Evolutionary conservation across 92 coral and sea anemone species (phyloP).

Genomic region (Paramuricea clavata): DNA sequence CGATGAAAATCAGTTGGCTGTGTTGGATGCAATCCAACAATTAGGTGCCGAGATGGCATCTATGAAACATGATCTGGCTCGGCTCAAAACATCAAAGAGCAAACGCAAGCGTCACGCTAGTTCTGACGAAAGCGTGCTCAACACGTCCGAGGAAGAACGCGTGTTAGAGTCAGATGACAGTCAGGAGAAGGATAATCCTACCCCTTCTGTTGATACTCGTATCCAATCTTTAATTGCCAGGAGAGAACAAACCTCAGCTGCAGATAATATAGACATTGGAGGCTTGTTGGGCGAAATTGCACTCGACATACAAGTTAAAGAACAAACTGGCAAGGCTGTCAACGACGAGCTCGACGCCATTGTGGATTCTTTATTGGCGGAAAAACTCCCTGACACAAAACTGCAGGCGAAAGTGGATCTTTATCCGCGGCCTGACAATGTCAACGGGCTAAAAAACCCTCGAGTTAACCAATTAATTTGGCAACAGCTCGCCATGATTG

Average conservation of each 20-base stretch:
- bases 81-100: not conserved
- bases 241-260: not conserved
- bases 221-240: not conserved
- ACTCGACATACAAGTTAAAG: not conserved
- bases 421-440: conserved; percentile 4
- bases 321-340: conserved; percentile 32
- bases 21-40: conserved; percentile 30
- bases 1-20: not conserved
- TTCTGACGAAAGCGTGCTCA: not conserved
- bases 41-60: conserved; percentile 25
- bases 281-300: conserved; percentile 16
- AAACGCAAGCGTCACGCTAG: not conserved
- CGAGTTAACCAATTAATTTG: not conserved
- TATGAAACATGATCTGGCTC: not conserved
- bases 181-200: not conserved
- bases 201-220: conserved; percentile 13
- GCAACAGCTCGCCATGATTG: not conserved
- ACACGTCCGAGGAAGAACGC: not conserved
- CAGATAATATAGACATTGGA: too few relatives aligned
- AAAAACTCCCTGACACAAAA: conserved; percentile 8
- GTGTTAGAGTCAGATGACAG: not conserved
- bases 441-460: not conserved
- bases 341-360: conserved; percentile 22
- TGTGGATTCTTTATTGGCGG: not conserved
- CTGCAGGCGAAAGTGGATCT: conserved; percentile 23